phyloP scores from a whole-genome alignment of 1,140 invertebrate genomes.

The Cydia strobilella region DNA sequence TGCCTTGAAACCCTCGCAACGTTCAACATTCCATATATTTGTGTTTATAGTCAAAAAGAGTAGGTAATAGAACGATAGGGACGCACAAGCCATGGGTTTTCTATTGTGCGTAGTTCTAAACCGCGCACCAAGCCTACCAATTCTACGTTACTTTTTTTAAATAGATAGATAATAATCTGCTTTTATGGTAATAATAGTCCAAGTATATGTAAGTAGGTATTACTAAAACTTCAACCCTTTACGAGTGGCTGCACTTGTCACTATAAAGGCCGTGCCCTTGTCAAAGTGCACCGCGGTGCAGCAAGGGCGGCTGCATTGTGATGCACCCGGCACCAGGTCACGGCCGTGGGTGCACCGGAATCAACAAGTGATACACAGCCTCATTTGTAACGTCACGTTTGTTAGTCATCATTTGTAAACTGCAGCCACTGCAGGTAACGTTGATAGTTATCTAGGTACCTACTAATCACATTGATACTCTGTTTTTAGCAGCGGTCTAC shows the following conservation, averaged over 20 bases:
- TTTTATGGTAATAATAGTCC: not conserved
- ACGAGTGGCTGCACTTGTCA: not conserved
- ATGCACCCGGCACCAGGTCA: constrained; percentile 30
- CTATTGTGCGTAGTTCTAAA: no score
- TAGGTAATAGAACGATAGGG: no score
- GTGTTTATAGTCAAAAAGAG: no score
- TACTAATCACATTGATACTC: no score
- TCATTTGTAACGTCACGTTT: not conserved
- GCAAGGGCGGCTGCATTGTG: constrained; percentile 42
- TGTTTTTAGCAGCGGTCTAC: no score
- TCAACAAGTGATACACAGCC: not conserved
- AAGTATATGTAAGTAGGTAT: not conserved
- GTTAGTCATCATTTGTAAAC: no score
- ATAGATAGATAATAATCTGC: no score
- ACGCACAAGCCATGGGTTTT: no score
- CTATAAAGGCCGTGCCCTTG: constrained; percentile 49
- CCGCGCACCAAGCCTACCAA: not conserved
- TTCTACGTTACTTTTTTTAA: not conserved
- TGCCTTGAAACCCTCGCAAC: no score
- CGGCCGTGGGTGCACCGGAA: not conserved
- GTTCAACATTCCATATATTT: no score
- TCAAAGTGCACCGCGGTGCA: constrained; percentile 44
- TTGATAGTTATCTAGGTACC: no score
- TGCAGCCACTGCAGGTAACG: no score
- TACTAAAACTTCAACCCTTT: not conserved